Base-by-base conservation (phyloP, 1,140 invertebrate genomes). In the Zaprionus africanus region DNA sequence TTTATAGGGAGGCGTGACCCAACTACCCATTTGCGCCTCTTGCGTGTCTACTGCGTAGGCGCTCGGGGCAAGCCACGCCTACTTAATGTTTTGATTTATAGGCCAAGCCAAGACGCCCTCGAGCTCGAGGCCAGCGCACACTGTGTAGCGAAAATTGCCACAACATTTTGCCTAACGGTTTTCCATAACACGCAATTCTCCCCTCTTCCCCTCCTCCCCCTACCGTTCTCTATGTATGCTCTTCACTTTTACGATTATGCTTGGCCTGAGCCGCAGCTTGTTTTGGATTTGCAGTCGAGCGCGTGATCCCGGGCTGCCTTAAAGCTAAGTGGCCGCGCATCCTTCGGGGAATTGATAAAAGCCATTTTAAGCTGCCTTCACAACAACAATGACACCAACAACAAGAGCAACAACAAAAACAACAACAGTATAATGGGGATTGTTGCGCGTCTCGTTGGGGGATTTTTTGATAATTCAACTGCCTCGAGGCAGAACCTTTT, bases 71-170 rank as follows among this genome's bases (percentile, higher is more conserved):
- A 22, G 73, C 59, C 76, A 82, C 85, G 85, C 81, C 85, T 79
- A 69, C n/a, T 90, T 90, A 90, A 90, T 90, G 85, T 66, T 85
- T 90, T 90, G 85, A 90, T 90, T 90, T 90, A 90, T 90, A 53
- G 62, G 41, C 83, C 60, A 74, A 69, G 62, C 68, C 41, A 46
- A 73, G 72, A 82, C 66, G 81, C 78, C 68, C 53, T 60, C 34
- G 41, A 34, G 38, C 38, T 41, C 38, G 38, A 41, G 38, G 38
- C 38, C 2, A 58, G 65, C 54, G 65, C 51, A 56, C 54, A 56
- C 58, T 38, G 76, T 63, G 65, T 43, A 38, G 19, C 43, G 13
- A n/a, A 24, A 46, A 41, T 54, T 53, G 49, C 49, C 19, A 22
- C 49, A 38, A 38, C 36, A 38, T 38, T 38, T 38, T 38, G 22